Conservation (phyloP, 2,888 invertebrate species). For the Labia minor region DNA sequence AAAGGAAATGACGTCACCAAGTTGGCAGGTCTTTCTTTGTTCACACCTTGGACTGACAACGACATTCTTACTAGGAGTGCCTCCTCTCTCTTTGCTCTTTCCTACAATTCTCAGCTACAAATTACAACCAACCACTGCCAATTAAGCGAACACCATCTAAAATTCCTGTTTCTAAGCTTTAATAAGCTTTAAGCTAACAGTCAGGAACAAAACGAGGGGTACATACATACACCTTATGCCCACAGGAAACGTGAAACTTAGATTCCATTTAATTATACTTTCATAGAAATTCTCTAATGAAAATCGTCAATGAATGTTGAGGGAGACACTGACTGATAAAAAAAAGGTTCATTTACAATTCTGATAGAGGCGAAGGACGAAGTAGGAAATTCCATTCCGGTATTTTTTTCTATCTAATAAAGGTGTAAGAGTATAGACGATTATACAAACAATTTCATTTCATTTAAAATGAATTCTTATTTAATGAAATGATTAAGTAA, state of each 20-base stretch:
- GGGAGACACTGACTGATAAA: too few species aligned
- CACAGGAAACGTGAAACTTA: neutral
- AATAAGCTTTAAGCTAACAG: conserved; percentile 1
- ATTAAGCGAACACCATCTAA: conserved; percentile 1
- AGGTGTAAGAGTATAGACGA: too few species aligned
- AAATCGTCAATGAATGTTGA: neutral
- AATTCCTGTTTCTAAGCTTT: conserved; percentile 13
- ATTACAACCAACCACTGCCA: conserved; percentile 6
- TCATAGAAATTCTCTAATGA: neutral
- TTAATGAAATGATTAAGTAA: too few species aligned
- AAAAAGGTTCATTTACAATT: neutral
- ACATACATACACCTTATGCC: neutral
- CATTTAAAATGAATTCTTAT: too few species aligned
- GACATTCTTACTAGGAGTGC: neutral
- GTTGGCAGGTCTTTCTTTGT: conserved; percentile 9
- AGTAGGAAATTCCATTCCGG: too few species aligned
- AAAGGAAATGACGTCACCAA: conserved; percentile 1
- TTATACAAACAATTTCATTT: too few species aligned
- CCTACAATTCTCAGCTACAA: neutral
- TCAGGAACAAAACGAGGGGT: neutral
- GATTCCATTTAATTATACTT: conserved; percentile 13
- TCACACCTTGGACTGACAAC: conserved; percentile 8
- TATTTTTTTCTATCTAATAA: too few species aligned
- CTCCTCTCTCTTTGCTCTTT: neutral
- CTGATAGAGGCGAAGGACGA: neutral